Base-by-base conservation (phyloP, 2,797 vertebrate genomes). In the Gymnoscopelus braueri region DNA sequence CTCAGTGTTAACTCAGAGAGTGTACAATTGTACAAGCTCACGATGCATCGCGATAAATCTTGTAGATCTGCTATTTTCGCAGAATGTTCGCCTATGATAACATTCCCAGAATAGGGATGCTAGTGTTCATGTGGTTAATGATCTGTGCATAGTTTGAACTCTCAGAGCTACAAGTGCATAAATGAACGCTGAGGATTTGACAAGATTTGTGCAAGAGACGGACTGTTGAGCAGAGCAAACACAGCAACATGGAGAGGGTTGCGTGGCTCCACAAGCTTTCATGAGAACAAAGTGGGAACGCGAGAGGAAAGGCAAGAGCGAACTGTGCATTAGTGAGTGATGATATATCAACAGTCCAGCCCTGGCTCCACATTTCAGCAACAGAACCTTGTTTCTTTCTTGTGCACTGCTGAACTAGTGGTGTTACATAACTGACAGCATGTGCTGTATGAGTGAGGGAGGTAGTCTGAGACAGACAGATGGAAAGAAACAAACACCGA, bases 361-460 rank as follows among this genome's bases (percentile, higher is more conserved):
- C 5, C 71, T 60, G 72, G 78, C 71, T 67, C 74, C 81, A 72
- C 52, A 59, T 88, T 83, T 84, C 77, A 85, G 79, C 72, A 44
- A 54, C 65, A 61, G 68, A 89, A 74, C 84, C 74, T 70, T 84
- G 86, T 84, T 82, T 89, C 79, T 77, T 86, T 65, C 69, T 78
- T 82, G 76, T 83, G 86, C 72, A 54, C 78, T 67, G 80, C 78
- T 67, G 80, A 82, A 87, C 87, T 81, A 81, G 69, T 68, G 65
- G 39, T 0, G 70, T 93, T 93, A 87, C 82, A 86, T 92, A 93
- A 94, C 86, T 74, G 71, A 66, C 84, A 84, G 81, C 5, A 19
- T 84, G 81, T 71, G 66, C 69, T 35, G 69, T 67, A 80, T 83
- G 81, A 85, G 79, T 76, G 57, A 60, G 54, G 24, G 66, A 84